These are phyloP conservation scores for Phenacoccus solenopsis DNA, from an alignment of 1,140 invertebrate genomes.

Conservation along the genomic window DNA sequence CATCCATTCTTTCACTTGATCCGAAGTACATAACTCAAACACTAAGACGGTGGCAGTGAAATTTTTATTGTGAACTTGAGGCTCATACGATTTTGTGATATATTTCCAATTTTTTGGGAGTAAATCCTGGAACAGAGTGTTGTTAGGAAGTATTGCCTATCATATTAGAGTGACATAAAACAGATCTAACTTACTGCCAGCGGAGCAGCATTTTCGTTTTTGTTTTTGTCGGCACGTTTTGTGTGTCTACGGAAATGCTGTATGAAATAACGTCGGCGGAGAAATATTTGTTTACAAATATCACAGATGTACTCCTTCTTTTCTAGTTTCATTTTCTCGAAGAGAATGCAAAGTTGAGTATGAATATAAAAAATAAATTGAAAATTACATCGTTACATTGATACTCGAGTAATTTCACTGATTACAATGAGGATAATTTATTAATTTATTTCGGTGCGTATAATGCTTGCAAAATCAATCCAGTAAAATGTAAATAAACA, in stretches of 20 bases:
- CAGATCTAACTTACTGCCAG: neutral
- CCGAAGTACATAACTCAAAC: neutral
- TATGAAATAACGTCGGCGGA: neutral
- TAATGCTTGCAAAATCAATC: too few species aligned
- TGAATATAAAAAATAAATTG: too few species aligned
- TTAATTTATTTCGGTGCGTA: too few species aligned
- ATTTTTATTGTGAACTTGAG: neutral
- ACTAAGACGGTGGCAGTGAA: neutral
- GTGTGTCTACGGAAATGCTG: neutral
- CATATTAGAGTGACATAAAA: neutral
- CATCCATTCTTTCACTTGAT: constrained; percentile 9
- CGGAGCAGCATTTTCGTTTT: neutral
- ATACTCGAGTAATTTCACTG: too few species aligned
- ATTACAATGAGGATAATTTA: too few species aligned
- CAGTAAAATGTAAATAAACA: neutral
- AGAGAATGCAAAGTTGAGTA: too few species aligned
- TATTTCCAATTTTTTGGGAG: neutral
- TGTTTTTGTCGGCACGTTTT: neutral
- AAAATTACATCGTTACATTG: too few species aligned
- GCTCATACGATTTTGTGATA: neutral
- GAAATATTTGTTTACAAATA: constrained; percentile 6
- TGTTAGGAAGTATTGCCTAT: neutral
- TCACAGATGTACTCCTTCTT: neutral
- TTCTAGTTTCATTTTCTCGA: neutral
- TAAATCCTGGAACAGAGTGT: neutral